Evolutionary conservation across 1,140 invertebrate genomes (phyloP).

Genomic region (Odontomachus brunneus): DNA sequence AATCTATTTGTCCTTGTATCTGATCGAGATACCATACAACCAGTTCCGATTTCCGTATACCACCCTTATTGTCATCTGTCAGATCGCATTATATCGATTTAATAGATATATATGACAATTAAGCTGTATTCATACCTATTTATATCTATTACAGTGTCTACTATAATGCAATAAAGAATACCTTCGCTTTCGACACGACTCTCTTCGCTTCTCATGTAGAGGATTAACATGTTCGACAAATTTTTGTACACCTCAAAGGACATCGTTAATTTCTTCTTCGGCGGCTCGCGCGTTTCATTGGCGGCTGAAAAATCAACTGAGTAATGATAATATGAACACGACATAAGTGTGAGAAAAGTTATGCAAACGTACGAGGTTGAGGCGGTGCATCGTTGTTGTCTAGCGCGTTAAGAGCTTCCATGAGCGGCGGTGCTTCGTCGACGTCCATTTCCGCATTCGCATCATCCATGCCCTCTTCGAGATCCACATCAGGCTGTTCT

Average conservation of each 20-base stretch:
- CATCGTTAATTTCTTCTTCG: slow-evolving; percentile 95
- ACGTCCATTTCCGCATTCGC: slow-evolving; percentile 85
- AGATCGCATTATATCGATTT: no score
- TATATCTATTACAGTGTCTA: not conserved
- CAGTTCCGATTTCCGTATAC: slow-evolving; percentile 93
- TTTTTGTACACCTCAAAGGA: slow-evolving; percentile 98
- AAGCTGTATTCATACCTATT: not conserved
- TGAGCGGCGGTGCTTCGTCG: slow-evolving; percentile 83
- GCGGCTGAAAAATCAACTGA: slow-evolving; percentile 5
- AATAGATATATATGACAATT: slow-evolving; percentile 25
- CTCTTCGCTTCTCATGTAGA: slow-evolving; percentile 95
- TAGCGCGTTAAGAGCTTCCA: slow-evolving; percentile 80
- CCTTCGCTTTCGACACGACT: slow-evolving; percentile 88
- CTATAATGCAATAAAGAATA: slow-evolving; percentile 58
- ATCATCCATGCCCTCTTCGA: slow-evolving; percentile 91
- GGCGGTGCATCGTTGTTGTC: slow-evolving; percentile 50
- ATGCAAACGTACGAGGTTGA: slow-evolving; percentile 50
- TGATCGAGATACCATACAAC: slow-evolving; percentile 98
- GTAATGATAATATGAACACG: not conserved
- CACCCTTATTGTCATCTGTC: slow-evolving; percentile 84
- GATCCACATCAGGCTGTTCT: slow-evolving; percentile 98
- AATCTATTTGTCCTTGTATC: slow-evolving; percentile 94
- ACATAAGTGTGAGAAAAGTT: slow-evolving; percentile 23
- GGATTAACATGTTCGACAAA: slow-evolving; percentile 95
- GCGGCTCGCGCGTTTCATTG: slow-evolving; percentile 31